These are phyloP conservation scores for Palloptera scutellata DNA, from an alignment of 2,888 invertebrate genomes.

Conservation along the genomic window DNA sequence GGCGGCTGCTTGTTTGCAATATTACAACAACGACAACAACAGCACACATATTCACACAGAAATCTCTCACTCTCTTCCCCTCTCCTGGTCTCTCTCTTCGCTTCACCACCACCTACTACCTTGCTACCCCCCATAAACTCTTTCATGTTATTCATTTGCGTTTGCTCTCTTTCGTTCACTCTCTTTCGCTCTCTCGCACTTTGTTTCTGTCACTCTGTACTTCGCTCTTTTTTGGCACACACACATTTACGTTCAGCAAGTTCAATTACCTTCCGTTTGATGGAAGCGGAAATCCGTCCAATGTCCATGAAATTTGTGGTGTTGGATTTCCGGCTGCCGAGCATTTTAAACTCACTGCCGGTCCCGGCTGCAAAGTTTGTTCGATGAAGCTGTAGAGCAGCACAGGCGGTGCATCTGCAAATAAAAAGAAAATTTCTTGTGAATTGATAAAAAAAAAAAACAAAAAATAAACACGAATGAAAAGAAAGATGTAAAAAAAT, in stretches of 20 bases:
- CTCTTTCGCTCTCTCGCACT: neutral
- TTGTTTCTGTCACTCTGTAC: neutral
- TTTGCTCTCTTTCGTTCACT: slow-evolving; percentile 26
- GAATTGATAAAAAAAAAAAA: slow-evolving; percentile 10
- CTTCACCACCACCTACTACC: too few species aligned
- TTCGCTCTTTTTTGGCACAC: neutral
- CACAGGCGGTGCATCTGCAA: slow-evolving; percentile 77
- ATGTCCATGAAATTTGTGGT: slow-evolving; percentile 79
- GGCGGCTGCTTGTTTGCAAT: too few species aligned
- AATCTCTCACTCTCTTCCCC: too few species aligned
- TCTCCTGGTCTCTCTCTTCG: too few species aligned
- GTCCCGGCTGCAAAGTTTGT: slow-evolving; percentile 80
- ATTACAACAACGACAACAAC: too few species aligned
- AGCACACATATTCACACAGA: too few species aligned
- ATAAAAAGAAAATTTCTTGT: slow-evolving; percentile 24
- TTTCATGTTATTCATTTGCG: slow-evolving; percentile 20
- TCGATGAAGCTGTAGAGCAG: slow-evolving; percentile 81
- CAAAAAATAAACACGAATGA: slow-evolving; percentile 21
- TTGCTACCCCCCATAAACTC: neutral
- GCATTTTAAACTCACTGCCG: slow-evolving; percentile 80
- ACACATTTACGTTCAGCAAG: slow-evolving; percentile 50
- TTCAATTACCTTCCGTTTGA: slow-evolving; percentile 66
- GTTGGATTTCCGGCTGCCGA: slow-evolving; percentile 81
- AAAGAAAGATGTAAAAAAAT: slow-evolving; percentile 20
- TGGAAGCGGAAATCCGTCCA: slow-evolving; percentile 79